A percentile compares a stretch with the other conserved stretches of the same genome.
phyloP scores from a whole-genome alignment of 2,888 invertebrate genomes.

The Mesochorus sp. region DNA sequence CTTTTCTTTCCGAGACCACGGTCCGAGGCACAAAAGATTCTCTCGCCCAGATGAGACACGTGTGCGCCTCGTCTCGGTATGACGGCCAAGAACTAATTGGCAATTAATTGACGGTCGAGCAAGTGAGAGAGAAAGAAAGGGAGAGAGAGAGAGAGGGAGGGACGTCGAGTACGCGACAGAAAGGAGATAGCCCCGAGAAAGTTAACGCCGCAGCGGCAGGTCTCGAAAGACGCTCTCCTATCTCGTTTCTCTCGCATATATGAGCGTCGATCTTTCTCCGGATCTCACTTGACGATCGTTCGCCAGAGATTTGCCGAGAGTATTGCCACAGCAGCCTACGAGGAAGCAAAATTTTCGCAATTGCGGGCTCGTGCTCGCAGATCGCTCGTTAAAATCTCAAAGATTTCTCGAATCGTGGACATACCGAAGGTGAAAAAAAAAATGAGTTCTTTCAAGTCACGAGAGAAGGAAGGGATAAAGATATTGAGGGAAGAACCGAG shows the following conservation, averaged over 20 bases:
- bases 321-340: background rate
- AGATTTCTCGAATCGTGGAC: conserved; percentile 26
- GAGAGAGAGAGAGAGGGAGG: background rate
- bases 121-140: conserved; percentile 11
- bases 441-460: background rate
- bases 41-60: conserved; percentile 37
- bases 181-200: conserved; percentile 65
- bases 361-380: conserved; percentile 11
- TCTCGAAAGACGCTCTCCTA: conserved; percentile 29
- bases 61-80: conserved; percentile 30
- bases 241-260: conserved; percentile 8
- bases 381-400: conserved; percentile 47
- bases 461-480: background rate
- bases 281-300: conserved; percentile 33
- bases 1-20: conserved; percentile 26
- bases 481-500: background rate
- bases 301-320: too few species aligned
- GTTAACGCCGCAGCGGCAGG: conserved; percentile 63
- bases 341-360: conserved; percentile 15
- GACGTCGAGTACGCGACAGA: conserved; percentile 28
- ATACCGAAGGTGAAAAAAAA: background rate
- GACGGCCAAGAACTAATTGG: conserved; percentile 64
- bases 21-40: conserved; percentile 26
- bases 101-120: conserved; percentile 59
- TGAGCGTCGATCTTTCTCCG: background rate